Conservation (phyloP, 2,113 vertebrate genomes). For the Pelusios castaneus region DNA sequence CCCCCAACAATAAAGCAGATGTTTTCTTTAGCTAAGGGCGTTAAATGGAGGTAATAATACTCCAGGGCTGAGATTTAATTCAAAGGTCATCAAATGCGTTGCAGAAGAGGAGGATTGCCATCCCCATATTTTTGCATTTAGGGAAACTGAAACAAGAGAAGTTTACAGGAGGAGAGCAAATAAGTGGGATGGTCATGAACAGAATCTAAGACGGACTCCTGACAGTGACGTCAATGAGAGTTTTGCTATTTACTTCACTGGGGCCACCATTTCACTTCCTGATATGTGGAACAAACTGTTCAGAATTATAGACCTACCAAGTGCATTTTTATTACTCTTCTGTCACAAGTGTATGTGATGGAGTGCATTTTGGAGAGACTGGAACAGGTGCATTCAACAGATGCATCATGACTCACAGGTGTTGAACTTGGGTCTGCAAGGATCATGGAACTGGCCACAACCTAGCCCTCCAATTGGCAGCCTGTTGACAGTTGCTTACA, state of each 20-base stretch:
- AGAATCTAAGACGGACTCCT: not conserved
- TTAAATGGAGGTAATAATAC: constrained; percentile 40
- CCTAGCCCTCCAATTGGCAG: not conserved
- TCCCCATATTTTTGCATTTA: not conserved
- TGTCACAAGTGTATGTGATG: not conserved
- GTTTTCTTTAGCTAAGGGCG: constrained; percentile 14
- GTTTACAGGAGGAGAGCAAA: not conserved
- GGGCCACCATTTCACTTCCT: not conserved
- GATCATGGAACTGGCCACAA: not conserved
- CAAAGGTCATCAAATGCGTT: not conserved
- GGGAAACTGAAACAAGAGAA: constrained; percentile 17
- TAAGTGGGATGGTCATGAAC: not conserved
- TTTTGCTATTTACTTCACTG: not conserved
- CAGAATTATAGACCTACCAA: not conserved
- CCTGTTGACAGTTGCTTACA: too few species aligned
- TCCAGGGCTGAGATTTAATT: constrained; percentile 2
- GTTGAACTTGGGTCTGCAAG: too few species aligned
- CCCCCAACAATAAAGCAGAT: constrained; percentile 39
- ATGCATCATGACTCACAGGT: not conserved
- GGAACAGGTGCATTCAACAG: not conserved
- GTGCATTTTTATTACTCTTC: not conserved
- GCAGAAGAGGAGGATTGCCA: constrained; percentile 6
- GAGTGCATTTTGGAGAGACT: not conserved
- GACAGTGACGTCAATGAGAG: not conserved
- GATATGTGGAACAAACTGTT: not conserved